Base-by-base conservation (phyloP, 2,888 invertebrate species). In the Orgyia antiqua region DNA sequence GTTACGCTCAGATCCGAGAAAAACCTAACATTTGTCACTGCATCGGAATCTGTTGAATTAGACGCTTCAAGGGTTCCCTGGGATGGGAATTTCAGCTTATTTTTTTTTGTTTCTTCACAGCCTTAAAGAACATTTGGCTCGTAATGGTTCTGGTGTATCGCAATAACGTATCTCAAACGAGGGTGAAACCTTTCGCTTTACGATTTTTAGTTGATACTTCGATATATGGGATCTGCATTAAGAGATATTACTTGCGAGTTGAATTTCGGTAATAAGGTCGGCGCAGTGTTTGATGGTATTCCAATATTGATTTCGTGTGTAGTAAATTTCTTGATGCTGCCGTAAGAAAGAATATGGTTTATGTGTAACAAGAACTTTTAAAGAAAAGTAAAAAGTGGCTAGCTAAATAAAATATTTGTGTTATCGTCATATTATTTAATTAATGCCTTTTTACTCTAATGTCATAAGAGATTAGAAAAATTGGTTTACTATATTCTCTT, bases 1-100 rank as follows among this genome's bases (percentile, higher is more conserved):
- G 62, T 61, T 55, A 55, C 44, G 40, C 45, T 42, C 60, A 52
- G 59, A 56, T 54, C 54, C 43, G 54, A 48, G 63, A 76, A 78
- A 75, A 77, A 75, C 73, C 72, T 72, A 70, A 79, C 82, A 82
- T 82, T 80, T 82, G 79, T 82, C 82, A 82, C 82, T 79, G 78
- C 80, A 80, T 80, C 53, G 79, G 78, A 80, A 82, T 82, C 78
- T 77, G 75, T 72, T 71, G 72, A 78, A 82, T 82, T 80, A 79
- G 75, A 68, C 68, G 72, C 67, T 66, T 58, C 61, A 59, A 59
- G 62, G 61, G 68, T 63, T 69, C 58, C 50, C 54, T 55, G 54
- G 52, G 56, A 60, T 55, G 58, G 52, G 68, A 66, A 72, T 68
- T 63, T 56, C 49, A 56, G 61, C 68, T 65, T 64, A 66, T 65